phyloP scores from a whole-genome alignment of 2,113 vertebrate species.

The Alligator mississippiensis region DNA sequence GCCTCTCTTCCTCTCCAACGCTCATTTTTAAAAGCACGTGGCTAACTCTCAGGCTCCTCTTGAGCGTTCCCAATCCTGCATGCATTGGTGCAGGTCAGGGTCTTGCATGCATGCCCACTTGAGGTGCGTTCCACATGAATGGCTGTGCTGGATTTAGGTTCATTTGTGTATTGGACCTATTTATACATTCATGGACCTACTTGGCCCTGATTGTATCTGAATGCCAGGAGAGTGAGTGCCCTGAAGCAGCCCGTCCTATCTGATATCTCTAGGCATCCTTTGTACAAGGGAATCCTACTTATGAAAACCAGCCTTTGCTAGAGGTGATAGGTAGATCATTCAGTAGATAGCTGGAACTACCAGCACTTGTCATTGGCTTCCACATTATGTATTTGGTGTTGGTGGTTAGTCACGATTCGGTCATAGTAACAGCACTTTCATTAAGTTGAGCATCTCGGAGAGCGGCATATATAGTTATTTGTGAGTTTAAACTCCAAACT shows the following conservation, averaged over 20 bases:
- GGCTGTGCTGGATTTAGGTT: no score
- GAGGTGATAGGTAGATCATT: not conserved
- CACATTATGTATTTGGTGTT: not conserved
- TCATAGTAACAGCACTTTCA: not conserved
- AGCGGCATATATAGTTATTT: not conserved
- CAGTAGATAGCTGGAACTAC: not conserved
- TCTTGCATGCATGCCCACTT: not conserved
- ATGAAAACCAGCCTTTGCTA: not conserved
- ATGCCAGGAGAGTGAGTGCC: not conserved
- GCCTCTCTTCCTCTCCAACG: not conserved
- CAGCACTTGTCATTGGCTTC: not conserved
- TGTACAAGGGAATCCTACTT: not conserved
- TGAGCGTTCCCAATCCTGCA: not conserved
- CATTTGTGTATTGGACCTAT: not conserved
- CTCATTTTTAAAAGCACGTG: no score
- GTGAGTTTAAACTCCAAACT: rapidly evolving
- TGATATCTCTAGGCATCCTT: not conserved
- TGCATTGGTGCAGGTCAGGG: not conserved
- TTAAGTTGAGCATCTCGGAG: not conserved
- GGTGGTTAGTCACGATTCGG: not conserved
- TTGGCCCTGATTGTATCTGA: not conserved
- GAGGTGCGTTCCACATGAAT: not conserved
- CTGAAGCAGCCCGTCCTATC: not conserved
- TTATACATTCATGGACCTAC: not conserved
- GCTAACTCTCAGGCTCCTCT: not conserved